Percentiles rank a stretch among this genome's conserved stretches.
Evolutionary conservation across 2,113 vertebrate genomes (phyloP).

Genomic region (Holacanthus passer): DNA sequence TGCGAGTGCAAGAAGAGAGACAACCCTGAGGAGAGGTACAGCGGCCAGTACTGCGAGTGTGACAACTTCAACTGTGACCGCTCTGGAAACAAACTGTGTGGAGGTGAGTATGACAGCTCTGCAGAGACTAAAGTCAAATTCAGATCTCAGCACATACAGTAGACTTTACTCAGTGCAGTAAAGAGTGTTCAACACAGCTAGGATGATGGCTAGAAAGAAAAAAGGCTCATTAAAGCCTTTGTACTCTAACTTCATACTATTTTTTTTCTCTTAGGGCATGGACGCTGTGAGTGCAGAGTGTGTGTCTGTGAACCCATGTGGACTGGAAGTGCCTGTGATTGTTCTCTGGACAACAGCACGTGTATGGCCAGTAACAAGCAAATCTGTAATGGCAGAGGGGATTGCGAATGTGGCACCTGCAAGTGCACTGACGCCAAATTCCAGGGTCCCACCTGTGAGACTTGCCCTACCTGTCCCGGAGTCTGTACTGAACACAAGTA

Average conservation of each 20-base stretch:
- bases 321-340: constrained; percentile 94
- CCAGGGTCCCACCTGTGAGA: constrained; percentile 94
- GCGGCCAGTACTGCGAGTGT: constrained; percentile 95
- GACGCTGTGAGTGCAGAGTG: constrained; percentile 91
- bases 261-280: constrained; percentile 86
- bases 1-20: constrained; percentile 96
- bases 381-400: constrained; percentile 93
- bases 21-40: constrained; percentile 94
- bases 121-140: too few relatives aligned
- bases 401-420: constrained; percentile 92
- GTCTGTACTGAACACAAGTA: constrained; percentile 95
- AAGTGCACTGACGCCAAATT: constrained; percentile 95
- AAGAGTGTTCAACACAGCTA: accelerated
- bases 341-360: constrained; percentile 88
- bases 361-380: constrained; percentile 92
- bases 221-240: not conserved
- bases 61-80: constrained; percentile 99
- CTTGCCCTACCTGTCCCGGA: constrained; percentile 94
- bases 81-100: constrained; percentile 94
- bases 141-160: not conserved
- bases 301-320: constrained; percentile 93
- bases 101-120: constrained; percentile 84
- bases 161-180: too few relatives aligned
- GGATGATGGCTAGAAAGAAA: not conserved
- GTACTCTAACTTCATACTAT: not conserved